These are phyloP conservation scores for Zhengitettix transpicula DNA, from an alignment of 2,888 invertebrate species.

Conservation along the genomic window DNA sequence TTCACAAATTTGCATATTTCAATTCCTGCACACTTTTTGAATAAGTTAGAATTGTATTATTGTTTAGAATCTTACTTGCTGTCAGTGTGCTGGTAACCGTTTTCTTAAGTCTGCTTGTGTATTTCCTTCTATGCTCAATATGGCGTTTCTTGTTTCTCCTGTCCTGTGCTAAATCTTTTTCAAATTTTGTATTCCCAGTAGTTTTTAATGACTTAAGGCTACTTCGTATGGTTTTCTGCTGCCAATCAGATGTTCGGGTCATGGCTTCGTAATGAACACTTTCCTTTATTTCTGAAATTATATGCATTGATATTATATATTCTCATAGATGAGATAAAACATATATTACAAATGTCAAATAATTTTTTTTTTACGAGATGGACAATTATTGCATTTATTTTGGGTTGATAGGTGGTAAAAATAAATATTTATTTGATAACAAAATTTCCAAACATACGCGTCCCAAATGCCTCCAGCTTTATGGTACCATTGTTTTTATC, in stretches of 20 bases:
- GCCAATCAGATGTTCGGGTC: conserved; percentile 65
- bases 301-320: not conserved
- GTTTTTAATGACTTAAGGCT: conserved; percentile 7
- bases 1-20: not conserved
- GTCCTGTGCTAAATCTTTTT: conserved; percentile 7
- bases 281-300: not conserved
- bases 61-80: conserved; percentile 16
- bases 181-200: conserved; percentile 2
- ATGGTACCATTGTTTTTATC: too few relatives aligned
- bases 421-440: too few relatives aligned
- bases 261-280: conserved; percentile 51
- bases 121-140: conserved; percentile 10
- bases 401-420: too few relatives aligned
- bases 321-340: too few relatives aligned
- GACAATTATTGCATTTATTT: too few relatives aligned
- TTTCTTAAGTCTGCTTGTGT: conserved; percentile 11
- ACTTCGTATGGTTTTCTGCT: conserved; percentile 39
- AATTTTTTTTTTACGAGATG: too few relatives aligned
- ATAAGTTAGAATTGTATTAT: not conserved
- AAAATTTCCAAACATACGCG: too few relatives aligned
- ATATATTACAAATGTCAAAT: too few relatives aligned
- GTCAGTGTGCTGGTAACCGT: conserved; percentile 11
- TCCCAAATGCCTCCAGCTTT: too few relatives aligned
- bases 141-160: conserved; percentile 7
- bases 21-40: not conserved